These are phyloP conservation scores for Ochropleura plecta DNA, from an alignment of 2,888 invertebrate genomes.

Conservation along the genomic window DNA sequence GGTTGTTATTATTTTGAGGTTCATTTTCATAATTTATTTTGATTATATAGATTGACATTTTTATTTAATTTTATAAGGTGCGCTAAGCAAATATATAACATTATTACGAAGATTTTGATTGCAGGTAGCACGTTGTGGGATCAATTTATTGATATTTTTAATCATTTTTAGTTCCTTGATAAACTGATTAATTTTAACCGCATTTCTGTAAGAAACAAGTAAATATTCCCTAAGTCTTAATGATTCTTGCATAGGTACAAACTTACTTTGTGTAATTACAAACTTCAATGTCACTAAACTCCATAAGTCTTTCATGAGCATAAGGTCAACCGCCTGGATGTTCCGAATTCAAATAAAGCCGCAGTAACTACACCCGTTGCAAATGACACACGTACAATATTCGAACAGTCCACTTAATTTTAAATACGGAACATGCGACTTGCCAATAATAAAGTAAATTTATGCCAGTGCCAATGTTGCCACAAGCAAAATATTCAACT, in stretches of 20 bases:
- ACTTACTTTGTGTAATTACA: not conserved
- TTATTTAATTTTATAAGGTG: constrained; percentile 23
- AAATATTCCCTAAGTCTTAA: constrained; percentile 1
- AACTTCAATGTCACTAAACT: not conserved
- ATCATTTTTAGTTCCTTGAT: not conserved
- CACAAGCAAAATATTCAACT: constrained; percentile 46
- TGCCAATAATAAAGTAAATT: constrained; percentile 41
- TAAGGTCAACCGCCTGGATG: constrained; percentile 3
- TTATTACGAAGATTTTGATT: constrained; percentile 1
- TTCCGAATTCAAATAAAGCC: constrained; percentile 28
- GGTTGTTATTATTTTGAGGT: constrained; percentile 48
- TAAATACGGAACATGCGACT: constrained; percentile 18
- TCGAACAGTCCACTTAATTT: constrained; percentile 33
- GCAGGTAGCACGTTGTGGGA: constrained; percentile 6
- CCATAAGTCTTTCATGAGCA: not conserved
- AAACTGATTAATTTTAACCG: not conserved
- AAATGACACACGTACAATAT: constrained; percentile 27
- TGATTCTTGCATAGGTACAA: not conserved
- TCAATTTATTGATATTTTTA: not conserved
- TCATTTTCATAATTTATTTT: constrained; percentile 20
- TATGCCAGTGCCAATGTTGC: constrained; percentile 12
- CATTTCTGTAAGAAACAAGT: not conserved
- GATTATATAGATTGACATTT: not conserved
- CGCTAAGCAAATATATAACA: constrained; percentile 7
- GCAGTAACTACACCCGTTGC: constrained; percentile 3